Base-by-base conservation (phyloP, 2,113 vertebrate species). In the Calypte anna region DNA sequence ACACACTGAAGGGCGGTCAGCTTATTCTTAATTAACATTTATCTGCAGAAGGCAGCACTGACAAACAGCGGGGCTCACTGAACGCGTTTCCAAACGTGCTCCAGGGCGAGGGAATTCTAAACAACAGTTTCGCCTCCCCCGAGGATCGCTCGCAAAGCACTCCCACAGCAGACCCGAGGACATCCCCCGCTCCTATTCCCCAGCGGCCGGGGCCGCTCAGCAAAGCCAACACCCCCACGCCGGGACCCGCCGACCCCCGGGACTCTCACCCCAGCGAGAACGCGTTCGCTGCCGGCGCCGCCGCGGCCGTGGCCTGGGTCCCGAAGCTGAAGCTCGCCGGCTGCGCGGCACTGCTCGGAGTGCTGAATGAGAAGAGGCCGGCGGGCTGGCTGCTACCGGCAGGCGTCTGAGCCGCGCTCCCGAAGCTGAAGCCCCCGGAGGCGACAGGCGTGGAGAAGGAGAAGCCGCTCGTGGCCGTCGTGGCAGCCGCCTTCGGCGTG, bases 271-370 rank as follows among this genome's bases (percentile, higher is more conserved):
- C 98, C 33, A 99, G 97, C 10, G 98, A 95, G 84, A 99, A 98
- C 1, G 97, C 97, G 13, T 31, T 88, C 2, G 97, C 70, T 2
- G 97, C 25, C 23, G 96, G 95, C 48, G 92, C 96, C 25, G 98
- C 83, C 3, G 94, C 17, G 14, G 82, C 68, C 16, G 84, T 16
- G 44, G 76, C 27, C 33, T 74, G 88, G n/a, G 97, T 95, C 24
- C 98, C 98, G 57, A 99, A 99, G 95, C 95, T 98, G 87, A 99
- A 99, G 1, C 95, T 88, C 6, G 96, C n/a, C 3, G 97, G 95
- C 67, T 97, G 92, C 1, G 97, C 86, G 3, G 97, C 24, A 8
- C 82, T 74, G n/a, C 93, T 69, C 9, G 97, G 96, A 19, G 97
- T 91, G 6, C 95, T 78, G 79, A 98, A 93, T 5, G 98, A 96